These are phyloP conservation scores for Leptopilina syphax DNA, from an alignment of 2,888 invertebrate genomes.

Conservation along the genomic window DNA sequence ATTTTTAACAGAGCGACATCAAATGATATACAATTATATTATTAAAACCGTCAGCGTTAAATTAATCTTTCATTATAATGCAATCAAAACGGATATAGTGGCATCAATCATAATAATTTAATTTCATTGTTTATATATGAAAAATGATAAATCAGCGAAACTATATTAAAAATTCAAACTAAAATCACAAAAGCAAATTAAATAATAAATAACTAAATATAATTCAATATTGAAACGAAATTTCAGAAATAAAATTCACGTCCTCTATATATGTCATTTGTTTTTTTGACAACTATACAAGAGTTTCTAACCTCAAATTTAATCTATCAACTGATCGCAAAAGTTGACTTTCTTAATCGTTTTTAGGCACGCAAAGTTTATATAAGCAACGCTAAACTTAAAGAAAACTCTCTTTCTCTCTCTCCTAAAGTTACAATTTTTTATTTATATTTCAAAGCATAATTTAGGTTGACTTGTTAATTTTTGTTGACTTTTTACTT, in stretches of 20 bases:
- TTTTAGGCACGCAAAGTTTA: not conserved
- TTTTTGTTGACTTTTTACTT: no score
- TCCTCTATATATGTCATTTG: not conserved
- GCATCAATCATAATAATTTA: no score
- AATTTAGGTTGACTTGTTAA: no score
- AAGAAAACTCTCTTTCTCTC: not conserved
- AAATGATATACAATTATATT: no score
- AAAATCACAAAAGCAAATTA: not conserved
- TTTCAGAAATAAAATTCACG: no score
- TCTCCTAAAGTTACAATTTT: not conserved
- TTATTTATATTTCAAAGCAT: no score
- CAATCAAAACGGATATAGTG: no score
- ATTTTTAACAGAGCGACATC: no score
- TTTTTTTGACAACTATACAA: not conserved
- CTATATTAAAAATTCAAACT: not conserved
- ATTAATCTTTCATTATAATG: no score
- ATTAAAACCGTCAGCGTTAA: no score
- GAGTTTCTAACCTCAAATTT: not conserved
- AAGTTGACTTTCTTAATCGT: not conserved
- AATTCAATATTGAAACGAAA: not conserved
- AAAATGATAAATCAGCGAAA: no score
- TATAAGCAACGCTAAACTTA: not conserved
- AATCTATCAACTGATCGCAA: not conserved
- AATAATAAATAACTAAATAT: not conserved
- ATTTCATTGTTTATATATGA: no score